Evolutionary conservation across 2,797 vertebrate species (phyloP).

Genomic region (Parauchenoglanis punctatus): DNA sequence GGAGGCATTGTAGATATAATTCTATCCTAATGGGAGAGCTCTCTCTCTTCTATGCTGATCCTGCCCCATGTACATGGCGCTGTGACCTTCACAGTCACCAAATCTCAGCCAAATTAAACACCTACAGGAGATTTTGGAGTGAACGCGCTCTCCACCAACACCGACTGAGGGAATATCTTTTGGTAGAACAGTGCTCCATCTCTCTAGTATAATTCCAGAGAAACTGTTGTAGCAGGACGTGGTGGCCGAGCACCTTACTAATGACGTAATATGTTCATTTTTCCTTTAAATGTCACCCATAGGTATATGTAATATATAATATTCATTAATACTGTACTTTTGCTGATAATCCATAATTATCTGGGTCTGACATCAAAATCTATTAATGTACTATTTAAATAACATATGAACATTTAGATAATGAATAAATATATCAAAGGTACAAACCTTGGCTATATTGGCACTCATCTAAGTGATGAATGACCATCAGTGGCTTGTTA

Average conservation of each 20-base stretch:
- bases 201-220: background rate
- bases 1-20: background rate
- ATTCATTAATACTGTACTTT: background rate
- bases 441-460: constrained; percentile 70
- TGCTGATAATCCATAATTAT: background rate
- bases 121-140: background rate
- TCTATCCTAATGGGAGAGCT: background rate
- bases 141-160: background rate
- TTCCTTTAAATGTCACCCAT: background rate
- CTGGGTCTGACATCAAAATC: background rate
- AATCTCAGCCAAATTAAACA: background rate
- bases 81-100: background rate
- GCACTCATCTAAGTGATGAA: constrained; percentile 71
- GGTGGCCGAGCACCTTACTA: background rate
- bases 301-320: background rate
- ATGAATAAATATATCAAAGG: constrained; percentile 14
- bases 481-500: constrained; percentile 77
- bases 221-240: background rate
- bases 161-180: background rate
- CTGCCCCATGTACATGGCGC: background rate
- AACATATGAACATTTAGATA: background rate
- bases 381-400: background rate
- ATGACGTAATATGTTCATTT: background rate
- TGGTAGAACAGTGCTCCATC: background rate
- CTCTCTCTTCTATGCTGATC: background rate